phyloP scores from a whole-genome alignment of 2,113 vertebrate genomes.

The Choloepus hoffmanni region DNA sequence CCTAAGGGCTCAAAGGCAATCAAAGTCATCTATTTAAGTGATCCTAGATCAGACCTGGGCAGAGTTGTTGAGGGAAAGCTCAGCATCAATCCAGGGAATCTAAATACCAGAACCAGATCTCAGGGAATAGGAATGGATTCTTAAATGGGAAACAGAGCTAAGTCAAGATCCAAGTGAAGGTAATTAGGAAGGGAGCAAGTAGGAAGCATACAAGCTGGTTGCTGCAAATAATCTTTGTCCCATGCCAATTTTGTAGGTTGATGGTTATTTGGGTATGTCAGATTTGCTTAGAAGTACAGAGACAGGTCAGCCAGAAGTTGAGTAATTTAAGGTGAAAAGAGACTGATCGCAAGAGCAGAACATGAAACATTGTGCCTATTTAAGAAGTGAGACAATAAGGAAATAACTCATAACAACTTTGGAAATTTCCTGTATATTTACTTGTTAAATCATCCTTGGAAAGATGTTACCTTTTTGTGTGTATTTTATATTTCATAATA shows the following conservation, averaged over 20 bases:
- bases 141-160: neutral
- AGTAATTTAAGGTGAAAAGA: slow-evolving; percentile 6
- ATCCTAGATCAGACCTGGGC: neutral
- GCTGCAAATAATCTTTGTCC: neutral
- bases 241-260: neutral
- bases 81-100: neutral
- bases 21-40: neutral
- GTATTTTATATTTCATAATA: no score
- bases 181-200: neutral
- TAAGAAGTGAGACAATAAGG: no score
- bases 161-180: neutral
- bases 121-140: neutral
- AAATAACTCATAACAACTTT: no score
- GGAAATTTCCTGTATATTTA: no score
- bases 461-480: no score
- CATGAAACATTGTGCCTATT: neutral
- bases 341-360: neutral
- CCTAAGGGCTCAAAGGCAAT: slow-evolving; percentile 17
- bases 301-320: neutral
- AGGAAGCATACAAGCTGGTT: neutral
- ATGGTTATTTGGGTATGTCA: slow-evolving; percentile 12
- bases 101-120: neutral
- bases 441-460: no score
- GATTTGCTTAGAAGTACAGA: neutral
- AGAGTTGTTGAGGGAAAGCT: neutral